Base-by-base conservation (phyloP, 2,888 invertebrate species). In the Chalcis sispes region DNA sequence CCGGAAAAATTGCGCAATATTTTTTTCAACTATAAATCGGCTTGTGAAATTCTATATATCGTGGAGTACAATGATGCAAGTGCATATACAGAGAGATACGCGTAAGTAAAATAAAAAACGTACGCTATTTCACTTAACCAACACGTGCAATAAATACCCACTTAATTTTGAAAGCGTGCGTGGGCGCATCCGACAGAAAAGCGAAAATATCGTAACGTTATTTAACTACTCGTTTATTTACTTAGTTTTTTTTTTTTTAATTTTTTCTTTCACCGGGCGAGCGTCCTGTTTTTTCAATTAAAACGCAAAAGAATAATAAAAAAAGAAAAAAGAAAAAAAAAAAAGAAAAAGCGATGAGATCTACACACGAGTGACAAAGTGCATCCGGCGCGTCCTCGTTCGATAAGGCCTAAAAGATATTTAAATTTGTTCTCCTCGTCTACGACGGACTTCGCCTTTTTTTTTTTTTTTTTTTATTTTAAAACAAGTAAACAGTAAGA, bases 151-250 rank as follows among this genome's bases (percentile, higher is more conserved):
- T 15, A 66, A 40, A 25, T 29, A 56, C 20, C 48, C 36, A 52
- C 61, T 46, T 56, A 32, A 46, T 18, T 56, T 27, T 32, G 13
- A 67, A 48, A 46, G 3, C 32, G 4, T 20, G 69, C 58, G 75
- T 70, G 69, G 69, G 75, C 13, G 56, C 15, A 0, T 25, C 32
- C 7, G 20, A 56, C 25, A 62, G 32, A 52, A 70, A 62, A 70
- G 25, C 32, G 36, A 61, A 75, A 71, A 75, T 25, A 29, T 46
- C 64, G 18, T 42, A 64, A 65, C 27, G n/a, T n/a, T n/a, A n/a
- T n/a, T n/a, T n/a, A n/a, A n/a, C n/a, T n/a, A n/a, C n/a, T n/a
- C n/a, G n/a, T n/a, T n/a, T n/a, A n/a, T n/a, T 15, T 18, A n/a
- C 2, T 42, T 18, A 13, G 42, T 52, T 50, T 50, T 13, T 58